Evolutionary conservation across 2,888 invertebrate species (phyloP).

Genomic region (Drosophila nr. perissopoda): DNA sequence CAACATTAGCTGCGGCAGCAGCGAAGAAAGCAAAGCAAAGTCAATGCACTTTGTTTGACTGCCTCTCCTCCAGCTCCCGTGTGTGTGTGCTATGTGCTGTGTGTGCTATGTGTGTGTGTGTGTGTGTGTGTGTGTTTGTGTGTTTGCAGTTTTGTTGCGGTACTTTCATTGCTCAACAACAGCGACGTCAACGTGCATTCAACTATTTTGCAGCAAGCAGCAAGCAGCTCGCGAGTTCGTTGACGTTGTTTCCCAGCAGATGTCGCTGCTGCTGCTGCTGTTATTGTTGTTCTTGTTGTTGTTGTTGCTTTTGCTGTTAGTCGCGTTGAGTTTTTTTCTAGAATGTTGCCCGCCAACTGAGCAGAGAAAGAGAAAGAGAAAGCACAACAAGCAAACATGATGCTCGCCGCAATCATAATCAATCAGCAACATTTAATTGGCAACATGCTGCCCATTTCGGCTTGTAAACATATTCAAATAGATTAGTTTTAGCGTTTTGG

Average conservation of each 20-base stretch:
- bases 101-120: slow-evolving; percentile 11
- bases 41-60: slow-evolving; percentile 71
- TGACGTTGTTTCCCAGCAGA: slow-evolving; percentile 57
- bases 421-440: slow-evolving; percentile 6
- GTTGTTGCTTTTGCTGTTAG: slow-evolving; percentile 29
- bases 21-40: slow-evolving; percentile 76
- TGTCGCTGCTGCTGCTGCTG: slow-evolving; percentile 5
- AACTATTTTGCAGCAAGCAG: slow-evolving; percentile 56
- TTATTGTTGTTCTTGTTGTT: background rate
- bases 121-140: slow-evolving; percentile 32
- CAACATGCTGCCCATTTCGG: slow-evolving; percentile 1
- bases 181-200: slow-evolving; percentile 21
- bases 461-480: background rate
- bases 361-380: slow-evolving; percentile 71
- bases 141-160: slow-evolving; percentile 73
- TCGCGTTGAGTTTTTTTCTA: slow-evolving; percentile 47
- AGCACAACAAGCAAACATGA: background rate
- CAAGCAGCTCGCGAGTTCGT: slow-evolving; percentile 63
- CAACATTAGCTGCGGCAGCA: slow-evolving; percentile 26
- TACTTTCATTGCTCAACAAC: slow-evolving; percentile 77
- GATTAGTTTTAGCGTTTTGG: background rate
- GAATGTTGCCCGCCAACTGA: slow-evolving; percentile 67
- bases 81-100: slow-evolving; percentile 13
- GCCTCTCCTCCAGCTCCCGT: slow-evolving; percentile 27
- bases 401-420: background rate